Conservation (phyloP, 1,140 invertebrate genomes). For the Sinonovacula constricta region DNA sequence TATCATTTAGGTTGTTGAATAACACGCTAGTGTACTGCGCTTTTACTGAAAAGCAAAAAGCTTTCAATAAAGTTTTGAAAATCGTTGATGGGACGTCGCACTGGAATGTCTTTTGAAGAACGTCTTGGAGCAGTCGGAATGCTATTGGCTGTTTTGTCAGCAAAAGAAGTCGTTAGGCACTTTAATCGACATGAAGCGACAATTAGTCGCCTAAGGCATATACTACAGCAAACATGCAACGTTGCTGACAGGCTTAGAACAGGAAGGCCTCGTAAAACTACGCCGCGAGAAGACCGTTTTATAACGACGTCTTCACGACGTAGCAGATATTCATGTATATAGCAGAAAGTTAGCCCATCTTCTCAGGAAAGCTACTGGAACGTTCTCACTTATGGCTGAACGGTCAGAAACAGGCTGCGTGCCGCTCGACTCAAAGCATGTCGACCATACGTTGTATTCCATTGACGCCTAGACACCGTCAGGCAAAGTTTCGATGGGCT, state of each 20-base stretch:
- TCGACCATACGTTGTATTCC: background rate
- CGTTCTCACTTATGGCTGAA: too few species aligned
- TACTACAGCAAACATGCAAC: background rate
- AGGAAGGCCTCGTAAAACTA: background rate
- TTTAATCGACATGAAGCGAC: background rate
- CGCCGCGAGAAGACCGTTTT: background rate
- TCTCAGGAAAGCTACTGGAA: background rate
- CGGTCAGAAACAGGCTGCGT: background rate
- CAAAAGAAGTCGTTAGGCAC: background rate
- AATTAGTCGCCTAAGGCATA: background rate
- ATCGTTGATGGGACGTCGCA: background rate
- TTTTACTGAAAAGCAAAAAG: conserved; percentile 1
- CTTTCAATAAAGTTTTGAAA: background rate
- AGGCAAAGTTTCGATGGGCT: background rate
- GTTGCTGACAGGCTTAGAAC: background rate
- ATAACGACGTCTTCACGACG: background rate
- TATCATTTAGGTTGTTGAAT: background rate
- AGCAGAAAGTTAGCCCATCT: background rate
- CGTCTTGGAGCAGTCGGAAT: background rate
- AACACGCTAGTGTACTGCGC: background rate
- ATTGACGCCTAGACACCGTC: background rate
- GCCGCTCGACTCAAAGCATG: background rate
- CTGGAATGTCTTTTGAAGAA: background rate
- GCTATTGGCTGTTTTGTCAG: background rate
- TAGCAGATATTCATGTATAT: background rate